Evolutionary conservation across 2,113 vertebrate species (phyloP), one percentile per base, ranked within the genome.

Genomic region (Cebidichthys violaceus): DNA sequence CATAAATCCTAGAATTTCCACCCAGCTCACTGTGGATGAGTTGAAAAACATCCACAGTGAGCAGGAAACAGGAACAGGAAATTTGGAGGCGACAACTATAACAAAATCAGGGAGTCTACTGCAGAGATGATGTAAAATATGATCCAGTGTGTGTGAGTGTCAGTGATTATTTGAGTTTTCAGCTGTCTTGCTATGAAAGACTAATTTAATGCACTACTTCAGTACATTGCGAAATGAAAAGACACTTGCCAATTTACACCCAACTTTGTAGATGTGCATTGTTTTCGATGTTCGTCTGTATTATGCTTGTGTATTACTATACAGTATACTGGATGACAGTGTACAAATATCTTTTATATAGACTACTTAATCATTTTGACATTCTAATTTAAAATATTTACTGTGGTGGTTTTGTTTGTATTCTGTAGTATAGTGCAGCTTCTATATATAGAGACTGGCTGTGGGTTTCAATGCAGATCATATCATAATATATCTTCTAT

Each of bases 91-190:
- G 5, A 75, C 35, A 68, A 55, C 68, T 67, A 15, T 61, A 80
- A 69, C 13, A 75, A 78, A 78, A 71, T 86, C 74, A 81, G 22
- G n/a, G 6, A 79, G 47, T 11, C 35, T 2, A 33, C 29, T 50
- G 52, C 66, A 86, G 52, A 76, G 33, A 31, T 79, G 22, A 77
- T 60, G 75, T 76, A 64, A 79, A 73, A 61, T 69, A 50, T 68
- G 50, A 84, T 75, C 59, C 31, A 68, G 7, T 70, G 24, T 85
- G 52, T 57, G 18, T 22, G n/a, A 61, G 59, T 74, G 22, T 76
- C 27, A 79, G 60, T 79, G 64, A 68, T 75, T 41, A 60, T 81
- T 41, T 73, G n/a, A 75, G 43, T 24, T 50, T 33, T 29, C 17
- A 54, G n/a, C 33, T 70, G 33, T 74, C 41, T 43, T 4, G 33